Conservation (phyloP, 2,113 vertebrate genomes). For the Solenodon paradoxus region DNA sequence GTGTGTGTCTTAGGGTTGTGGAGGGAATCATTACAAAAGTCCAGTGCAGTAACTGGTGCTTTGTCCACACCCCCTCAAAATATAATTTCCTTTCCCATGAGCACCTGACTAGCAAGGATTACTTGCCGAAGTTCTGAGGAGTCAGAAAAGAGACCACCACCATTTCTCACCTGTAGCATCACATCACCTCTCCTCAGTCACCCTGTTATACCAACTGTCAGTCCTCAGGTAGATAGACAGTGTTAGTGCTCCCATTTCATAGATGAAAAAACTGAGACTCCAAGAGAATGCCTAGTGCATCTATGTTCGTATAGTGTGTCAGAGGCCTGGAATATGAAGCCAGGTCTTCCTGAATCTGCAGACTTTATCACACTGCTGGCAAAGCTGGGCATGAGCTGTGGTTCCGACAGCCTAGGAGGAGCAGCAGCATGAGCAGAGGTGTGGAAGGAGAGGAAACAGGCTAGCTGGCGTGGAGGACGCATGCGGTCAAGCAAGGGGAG, state of each 20-base stretch:
- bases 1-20: background rate
- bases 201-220: too few relatives aligned
- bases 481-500: background rate
- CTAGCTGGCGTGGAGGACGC: background rate
- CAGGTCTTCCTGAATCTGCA: background rate
- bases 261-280: background rate
- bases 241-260: background rate
- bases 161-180: too few relatives aligned
- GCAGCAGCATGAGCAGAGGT: too few relatives aligned
- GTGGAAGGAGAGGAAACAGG: too few relatives aligned
- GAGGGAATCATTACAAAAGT: background rate
- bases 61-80: background rate
- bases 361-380: background rate
- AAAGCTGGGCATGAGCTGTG: background rate
- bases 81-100: background rate
- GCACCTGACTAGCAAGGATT: background rate
- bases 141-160: background rate
- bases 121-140: background rate
- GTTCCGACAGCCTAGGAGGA: too few relatives aligned
- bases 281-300: background rate
- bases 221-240: background rate
- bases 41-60: background rate
- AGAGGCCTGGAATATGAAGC: background rate
- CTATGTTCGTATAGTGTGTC: background rate
- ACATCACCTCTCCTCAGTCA: too few relatives aligned